These are phyloP conservation scores for Pocillopora damicornis DNA, from an alignment of 64 coral and sea anemone species.

Conservation along the genomic window DNA sequence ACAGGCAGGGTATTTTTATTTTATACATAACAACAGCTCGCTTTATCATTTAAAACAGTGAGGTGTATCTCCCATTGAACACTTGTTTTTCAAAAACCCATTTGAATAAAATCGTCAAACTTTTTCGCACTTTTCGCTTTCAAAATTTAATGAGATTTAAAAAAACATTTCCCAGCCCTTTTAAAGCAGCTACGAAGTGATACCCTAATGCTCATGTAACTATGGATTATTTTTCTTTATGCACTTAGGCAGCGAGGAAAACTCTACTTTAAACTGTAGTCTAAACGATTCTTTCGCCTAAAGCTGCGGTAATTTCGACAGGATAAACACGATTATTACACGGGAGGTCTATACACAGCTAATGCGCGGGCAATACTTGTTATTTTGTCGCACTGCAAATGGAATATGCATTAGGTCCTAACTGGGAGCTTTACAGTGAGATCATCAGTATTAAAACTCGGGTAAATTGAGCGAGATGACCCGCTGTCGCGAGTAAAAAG, in stretches of 20 bases:
- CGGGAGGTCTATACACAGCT: constrained; percentile 7
- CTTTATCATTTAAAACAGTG: background rate
- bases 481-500: constrained; percentile 29
- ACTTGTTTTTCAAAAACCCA: background rate
- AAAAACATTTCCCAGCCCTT: constrained; percentile 7
- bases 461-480: constrained; percentile 53
- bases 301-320: constrained; percentile 28
- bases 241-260: constrained; percentile 14
- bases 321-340: constrained; percentile 30
- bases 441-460: constrained; percentile 29
- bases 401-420: constrained; percentile 34
- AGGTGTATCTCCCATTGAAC: background rate
- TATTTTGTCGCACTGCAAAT: constrained; percentile 39
- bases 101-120: background rate
- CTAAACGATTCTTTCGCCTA: constrained; percentile 24
- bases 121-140: constrained; percentile 24
- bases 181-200: background rate
- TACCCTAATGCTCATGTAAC: background rate
- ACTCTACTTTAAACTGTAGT: constrained; percentile 18
- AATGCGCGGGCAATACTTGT: constrained; percentile 1
- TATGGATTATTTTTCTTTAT: constrained; percentile 5
- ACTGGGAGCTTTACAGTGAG: constrained; percentile 30
- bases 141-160: constrained; percentile 36
- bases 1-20: background rate
- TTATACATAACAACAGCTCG: background rate